Evolutionary conservation across 2,888 invertebrate genomes (phyloP).

Genomic region (Maniola hyperantus): DNA sequence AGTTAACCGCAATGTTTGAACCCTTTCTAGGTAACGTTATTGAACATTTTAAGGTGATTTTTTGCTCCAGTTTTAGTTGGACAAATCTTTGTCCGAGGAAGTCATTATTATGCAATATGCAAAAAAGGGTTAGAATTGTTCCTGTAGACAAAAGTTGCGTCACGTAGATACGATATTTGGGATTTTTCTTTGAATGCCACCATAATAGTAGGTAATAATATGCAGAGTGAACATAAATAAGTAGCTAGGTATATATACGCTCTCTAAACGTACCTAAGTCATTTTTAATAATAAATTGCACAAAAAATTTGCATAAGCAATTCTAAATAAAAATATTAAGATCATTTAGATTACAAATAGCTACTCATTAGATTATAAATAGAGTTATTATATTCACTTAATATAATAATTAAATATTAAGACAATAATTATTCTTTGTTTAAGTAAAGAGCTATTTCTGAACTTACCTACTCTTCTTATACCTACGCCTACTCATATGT

Average conservation of each 20-base stretch:
- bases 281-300: too few relatives aligned
- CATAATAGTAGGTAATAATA: slow-evolving; percentile 19
- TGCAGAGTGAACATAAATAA: slow-evolving; percentile 15
- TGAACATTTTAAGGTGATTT: slow-evolving; percentile 52
- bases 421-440: too few relatives aligned
- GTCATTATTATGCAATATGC: slow-evolving; percentile 77
- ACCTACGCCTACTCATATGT: too few relatives aligned
- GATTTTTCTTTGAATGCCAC: slow-evolving; percentile 35
- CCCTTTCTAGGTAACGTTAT: slow-evolving; percentile 77
- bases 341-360: too few relatives aligned
- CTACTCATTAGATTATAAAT: too few relatives aligned
- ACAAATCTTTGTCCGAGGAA: slow-evolving; percentile 56
- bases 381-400: too few relatives aligned
- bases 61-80: slow-evolving; percentile 75
- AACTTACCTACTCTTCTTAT: too few relatives aligned
- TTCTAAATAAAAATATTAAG: too few relatives aligned
- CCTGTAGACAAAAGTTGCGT: slow-evolving; percentile 45
- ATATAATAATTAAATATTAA: too few relatives aligned
- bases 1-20: slow-evolving; percentile 80
- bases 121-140: slow-evolving; percentile 67
- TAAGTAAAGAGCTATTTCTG: too few relatives aligned
- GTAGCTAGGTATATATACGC: background rate
- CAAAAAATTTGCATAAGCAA: too few relatives aligned
- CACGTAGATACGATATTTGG: slow-evolving; percentile 18
- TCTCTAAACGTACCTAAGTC: background rate